A percentile compares a stretch with the other conserved stretches of the same genome.
Conservation (phyloP, 1,140 invertebrate genomes). For the Bombus vancouverensis region DNA sequence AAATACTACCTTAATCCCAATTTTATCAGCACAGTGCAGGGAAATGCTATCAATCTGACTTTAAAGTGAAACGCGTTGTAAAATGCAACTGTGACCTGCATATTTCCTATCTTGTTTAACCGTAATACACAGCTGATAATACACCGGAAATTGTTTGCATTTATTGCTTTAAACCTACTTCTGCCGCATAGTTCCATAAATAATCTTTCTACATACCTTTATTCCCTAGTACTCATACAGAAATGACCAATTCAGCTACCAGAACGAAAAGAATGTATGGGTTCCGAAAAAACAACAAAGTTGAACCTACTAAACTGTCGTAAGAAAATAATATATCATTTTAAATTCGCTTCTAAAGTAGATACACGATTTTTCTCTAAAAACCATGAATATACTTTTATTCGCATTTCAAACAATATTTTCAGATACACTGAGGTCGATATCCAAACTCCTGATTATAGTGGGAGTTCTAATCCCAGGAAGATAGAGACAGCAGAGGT, state of each 20-base stretch:
- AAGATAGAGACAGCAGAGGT: background rate
- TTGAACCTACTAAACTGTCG: conserved; percentile 32
- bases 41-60: background rate
- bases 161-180: background rate
- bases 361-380: background rate
- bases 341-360: background rate
- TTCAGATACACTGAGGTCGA: background rate
- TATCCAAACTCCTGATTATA: background rate
- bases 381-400: background rate
- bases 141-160: conserved; percentile 16
- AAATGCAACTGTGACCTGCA: background rate
- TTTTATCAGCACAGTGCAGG: background rate
- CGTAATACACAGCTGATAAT: background rate
- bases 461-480: background rate
- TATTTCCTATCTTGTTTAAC: conserved; percentile 19
- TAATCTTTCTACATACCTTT: background rate
- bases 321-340: conserved; percentile 21
- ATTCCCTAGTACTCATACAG: background rate
- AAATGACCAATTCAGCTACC: background rate
- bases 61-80: background rate
- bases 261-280: background rate
- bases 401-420: background rate
- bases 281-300: conserved; percentile 37
- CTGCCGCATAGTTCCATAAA: background rate
- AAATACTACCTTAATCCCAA: too few relatives aligned